Base-by-base conservation (phyloP, 1,140 invertebrate species). In the Drosophila serrata region DNA sequence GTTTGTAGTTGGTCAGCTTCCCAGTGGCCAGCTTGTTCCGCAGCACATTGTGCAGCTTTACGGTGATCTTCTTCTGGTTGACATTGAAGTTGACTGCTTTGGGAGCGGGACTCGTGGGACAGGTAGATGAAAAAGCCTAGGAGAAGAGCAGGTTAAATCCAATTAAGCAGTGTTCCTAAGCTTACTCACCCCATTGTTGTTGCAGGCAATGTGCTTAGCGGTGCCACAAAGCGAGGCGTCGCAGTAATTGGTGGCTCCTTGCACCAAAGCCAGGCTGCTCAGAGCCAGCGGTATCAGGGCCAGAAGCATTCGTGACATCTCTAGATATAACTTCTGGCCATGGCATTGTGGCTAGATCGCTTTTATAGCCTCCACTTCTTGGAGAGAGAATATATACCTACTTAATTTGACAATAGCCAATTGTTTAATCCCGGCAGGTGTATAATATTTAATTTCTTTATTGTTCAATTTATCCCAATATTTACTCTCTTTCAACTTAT, bases 1-100 rank as follows among this genome's bases (percentile, higher is more conserved):
- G 33, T 5, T 33, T 69, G 40, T 85, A 42, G 0, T 79, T 67
- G 22, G 45, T 39, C 13, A 70, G 56, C 1, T 46, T 29, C 0
- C 91, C 91, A 8, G 79, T 74, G n/a, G 91, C 91, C 33, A 92
- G 68, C 3, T 62, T 45, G 43, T 84, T 86, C 2, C 91, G 69
- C 0, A 57, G 37, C 1, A 24, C 31, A 51, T 91, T 91, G 43
- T 91, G 88, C 29, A 49, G 6, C 1, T 11, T 22, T 13, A 76
- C 49, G 29, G 62, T 45, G 9, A 27, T 40, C 1, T 35, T 17
- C 9, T 22, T 24, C 12, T 37, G 27, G 0, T 29, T 7, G 4
- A 15, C 1, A 0, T 45, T 46, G 17, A 84, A 48, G 1, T 35
- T 27, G 3, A 76, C n/a, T 0, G 73, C 6, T 5, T 7, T 17